Percentiles rank a stretch among this genome's conserved stretches.
phyloP scores from a whole-genome alignment of 2,113 vertebrate genomes.

The Engraulis encrasicolus region DNA sequence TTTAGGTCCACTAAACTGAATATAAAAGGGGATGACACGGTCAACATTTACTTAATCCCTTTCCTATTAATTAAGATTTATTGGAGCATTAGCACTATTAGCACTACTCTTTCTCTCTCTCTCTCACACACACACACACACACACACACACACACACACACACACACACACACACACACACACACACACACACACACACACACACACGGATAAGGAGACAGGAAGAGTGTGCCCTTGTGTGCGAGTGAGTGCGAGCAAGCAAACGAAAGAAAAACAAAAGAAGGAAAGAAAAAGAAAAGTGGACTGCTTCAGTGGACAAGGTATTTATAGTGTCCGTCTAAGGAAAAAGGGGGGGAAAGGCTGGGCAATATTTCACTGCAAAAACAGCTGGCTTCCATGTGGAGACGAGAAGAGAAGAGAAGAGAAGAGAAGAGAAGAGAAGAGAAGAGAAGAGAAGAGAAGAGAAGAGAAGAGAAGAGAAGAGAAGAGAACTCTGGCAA shows the following conservation, averaged over 20 bases:
- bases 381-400: constrained; percentile 42
- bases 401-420: constrained; percentile 32
- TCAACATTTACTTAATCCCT: background rate
- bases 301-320: background rate
- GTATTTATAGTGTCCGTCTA: background rate
- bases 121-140: constrained; percentile 11
- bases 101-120: background rate
- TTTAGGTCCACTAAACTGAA: background rate
- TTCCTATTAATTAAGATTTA: background rate
- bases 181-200: too few species aligned
- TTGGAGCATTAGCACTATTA: background rate
- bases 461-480: constrained; percentile 9
- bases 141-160: background rate
- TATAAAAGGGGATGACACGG: background rate
- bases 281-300: too few species aligned
- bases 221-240: too few species aligned
- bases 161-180: too few species aligned
- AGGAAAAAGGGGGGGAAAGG: background rate
- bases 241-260: too few species aligned
- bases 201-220: too few species aligned
- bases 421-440: constrained; percentile 56
- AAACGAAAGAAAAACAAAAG: too few species aligned
- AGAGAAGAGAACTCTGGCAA: constrained; percentile 33
- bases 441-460: constrained; percentile 33
- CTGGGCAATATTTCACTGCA: background rate